Percentiles rank a stretch among this genome's conserved stretches.
Evolutionary conservation across 1,140 invertebrate species (phyloP).

Genomic region (Macrocentrus cingulum): DNA sequence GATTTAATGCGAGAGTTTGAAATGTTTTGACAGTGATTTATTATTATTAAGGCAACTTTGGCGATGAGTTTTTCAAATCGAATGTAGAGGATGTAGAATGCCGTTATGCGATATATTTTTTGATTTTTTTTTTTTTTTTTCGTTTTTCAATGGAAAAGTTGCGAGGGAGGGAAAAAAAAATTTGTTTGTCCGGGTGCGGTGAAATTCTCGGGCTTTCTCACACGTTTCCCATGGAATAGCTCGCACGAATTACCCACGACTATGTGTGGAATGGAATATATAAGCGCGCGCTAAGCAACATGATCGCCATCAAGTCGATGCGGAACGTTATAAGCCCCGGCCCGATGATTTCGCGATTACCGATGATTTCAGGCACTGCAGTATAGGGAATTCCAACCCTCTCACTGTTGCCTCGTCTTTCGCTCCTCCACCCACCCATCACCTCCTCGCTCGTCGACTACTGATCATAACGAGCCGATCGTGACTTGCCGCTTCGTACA

Average conservation of each 20-base stretch:
- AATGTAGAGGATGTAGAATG: no score
- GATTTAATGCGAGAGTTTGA: no score
- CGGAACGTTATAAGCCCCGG: constrained; percentile 5
- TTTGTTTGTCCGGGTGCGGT: no score
- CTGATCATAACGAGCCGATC: constrained; percentile 50
- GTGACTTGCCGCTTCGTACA: constrained; percentile 50
- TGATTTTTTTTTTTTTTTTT: background rate
- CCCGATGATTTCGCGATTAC: constrained; percentile 48
- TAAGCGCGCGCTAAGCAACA: constrained; percentile 40
- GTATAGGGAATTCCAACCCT: background rate
- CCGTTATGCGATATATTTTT: background rate
- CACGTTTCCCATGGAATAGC: constrained; percentile 16
- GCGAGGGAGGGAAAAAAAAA: no score
- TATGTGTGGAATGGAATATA: constrained; percentile 30
- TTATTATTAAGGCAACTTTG: no score
- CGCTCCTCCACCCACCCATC: constrained; percentile 6
- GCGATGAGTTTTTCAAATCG: no score
- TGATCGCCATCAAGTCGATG: constrained; percentile 34
- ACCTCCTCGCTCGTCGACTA: background rate
- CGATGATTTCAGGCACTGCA: constrained; percentile 28
- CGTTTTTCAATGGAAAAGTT: no score
- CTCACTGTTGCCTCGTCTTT: background rate
- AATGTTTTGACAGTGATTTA: no score
- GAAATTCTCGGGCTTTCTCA: background rate
- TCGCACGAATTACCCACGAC: constrained; percentile 18